These are phyloP conservation scores for Tringa solitaria DNA, from an alignment of 2,113 vertebrate genomes.

Conservation along the genomic window DNA sequence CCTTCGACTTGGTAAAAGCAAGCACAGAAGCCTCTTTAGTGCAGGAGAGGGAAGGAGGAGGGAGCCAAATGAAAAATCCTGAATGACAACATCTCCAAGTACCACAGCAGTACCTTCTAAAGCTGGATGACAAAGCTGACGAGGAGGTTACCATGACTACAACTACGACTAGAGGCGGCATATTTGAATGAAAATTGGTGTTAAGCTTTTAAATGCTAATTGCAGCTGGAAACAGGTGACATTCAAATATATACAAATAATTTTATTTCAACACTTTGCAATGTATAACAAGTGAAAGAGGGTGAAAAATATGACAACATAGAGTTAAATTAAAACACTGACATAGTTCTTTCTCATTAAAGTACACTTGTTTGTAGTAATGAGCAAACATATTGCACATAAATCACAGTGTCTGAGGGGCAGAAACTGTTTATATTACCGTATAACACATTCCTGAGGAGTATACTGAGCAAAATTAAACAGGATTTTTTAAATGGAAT, in stretches of 20 bases:
- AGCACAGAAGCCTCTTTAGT: background rate
- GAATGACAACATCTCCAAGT: conserved; percentile 15
- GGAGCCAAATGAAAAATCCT: background rate
- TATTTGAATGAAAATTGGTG: conserved; percentile 74
- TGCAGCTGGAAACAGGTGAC: conserved; percentile 38
- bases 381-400: background rate
- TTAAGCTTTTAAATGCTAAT: conserved; percentile 73
- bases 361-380: background rate
- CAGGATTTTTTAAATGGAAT: background rate
- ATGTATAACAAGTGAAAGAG: background rate
- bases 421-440: background rate
- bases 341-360: background rate
- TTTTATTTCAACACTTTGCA: background rate
- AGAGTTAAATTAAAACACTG: background rate
- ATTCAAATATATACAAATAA: conserved; percentile 37
- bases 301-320: background rate
- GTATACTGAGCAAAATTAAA: background rate
- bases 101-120: conserved; percentile 51
- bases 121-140: conserved; percentile 43
- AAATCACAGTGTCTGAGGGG: background rate
- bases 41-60: background rate
- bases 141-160: conserved; percentile 72
- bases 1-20: background rate
- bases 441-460: background rate
- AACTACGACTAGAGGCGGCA: conserved; percentile 36